Percentiles rank a stretch among this genome's conserved stretches.
These are phyloP conservation scores for Drosophila varians DNA, from an alignment of 1,140 invertebrate genomes.

Conservation along the genomic window DNA sequence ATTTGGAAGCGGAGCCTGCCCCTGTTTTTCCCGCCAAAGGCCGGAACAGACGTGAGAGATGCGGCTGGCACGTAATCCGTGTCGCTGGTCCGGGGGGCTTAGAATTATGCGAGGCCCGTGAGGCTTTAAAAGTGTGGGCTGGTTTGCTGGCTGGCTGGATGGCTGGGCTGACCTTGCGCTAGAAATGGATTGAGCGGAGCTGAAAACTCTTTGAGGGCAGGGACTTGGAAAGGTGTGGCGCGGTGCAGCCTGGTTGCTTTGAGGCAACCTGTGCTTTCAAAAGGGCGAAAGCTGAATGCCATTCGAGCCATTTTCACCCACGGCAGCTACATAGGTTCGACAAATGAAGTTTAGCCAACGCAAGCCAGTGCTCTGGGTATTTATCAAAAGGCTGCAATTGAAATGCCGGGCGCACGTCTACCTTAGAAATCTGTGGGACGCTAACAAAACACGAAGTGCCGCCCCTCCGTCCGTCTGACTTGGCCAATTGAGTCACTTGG, in stretches of 20 bases:
- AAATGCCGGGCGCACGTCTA: conserved; percentile 68
- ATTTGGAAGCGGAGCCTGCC: conserved; percentile 21
- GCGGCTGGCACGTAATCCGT: conserved; percentile 66
- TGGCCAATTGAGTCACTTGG: conserved; percentile 42
- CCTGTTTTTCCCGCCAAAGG: conserved; percentile 31
- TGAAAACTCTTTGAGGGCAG: conserved; percentile 23
- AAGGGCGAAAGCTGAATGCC: conserved; percentile 78
- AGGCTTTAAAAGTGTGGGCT: conserved; percentile 54
- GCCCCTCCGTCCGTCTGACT: conserved; percentile 41
- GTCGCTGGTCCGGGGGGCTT: conserved; percentile 38
- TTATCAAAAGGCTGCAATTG: conserved; percentile 76
- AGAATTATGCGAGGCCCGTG: conserved; percentile 30
- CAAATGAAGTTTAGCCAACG: conserved; percentile 66
- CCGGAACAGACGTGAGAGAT: conserved; percentile 57
- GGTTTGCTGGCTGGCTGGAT: too few relatives aligned
- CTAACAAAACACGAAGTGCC: conserved; percentile 23
- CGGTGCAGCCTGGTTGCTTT: conserved; percentile 13
- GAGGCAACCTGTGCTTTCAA: conserved; percentile 53
- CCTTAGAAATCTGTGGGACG: conserved; percentile 61
- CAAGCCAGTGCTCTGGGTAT: conserved; percentile 66
- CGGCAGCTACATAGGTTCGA: conserved; percentile 24
- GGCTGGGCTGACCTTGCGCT: conserved; percentile 67
- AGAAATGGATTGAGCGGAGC: conserved; percentile 52
- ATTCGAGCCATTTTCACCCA: conserved; percentile 75
- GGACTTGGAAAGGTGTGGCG: neutral